Conservation (phyloP, 2,888 invertebrate species). For the Parelbella ahira region DNA sequence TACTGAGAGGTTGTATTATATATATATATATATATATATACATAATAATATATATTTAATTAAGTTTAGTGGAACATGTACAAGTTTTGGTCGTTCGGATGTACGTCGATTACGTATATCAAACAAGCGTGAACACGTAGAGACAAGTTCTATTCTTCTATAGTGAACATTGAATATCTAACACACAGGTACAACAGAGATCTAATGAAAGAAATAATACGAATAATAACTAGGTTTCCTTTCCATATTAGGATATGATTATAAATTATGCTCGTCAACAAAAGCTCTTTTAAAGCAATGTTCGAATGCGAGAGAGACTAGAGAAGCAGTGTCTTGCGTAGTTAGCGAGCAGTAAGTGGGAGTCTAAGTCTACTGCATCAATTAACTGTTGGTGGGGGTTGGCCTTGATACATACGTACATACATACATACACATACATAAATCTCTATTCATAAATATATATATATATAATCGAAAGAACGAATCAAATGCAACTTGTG, state of each 20-base stretch:
- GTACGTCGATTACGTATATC: slow-evolving; percentile 61
- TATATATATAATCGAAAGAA: slow-evolving; percentile 34
- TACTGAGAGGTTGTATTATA: slow-evolving; percentile 51
- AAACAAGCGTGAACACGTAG: slow-evolving; percentile 58
- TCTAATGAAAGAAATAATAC: slow-evolving; percentile 80
- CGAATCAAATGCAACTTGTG: slow-evolving; percentile 53
- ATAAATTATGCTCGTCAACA: slow-evolving; percentile 77
- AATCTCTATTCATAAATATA: slow-evolving; percentile 33
- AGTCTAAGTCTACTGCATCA: slow-evolving; percentile 81
- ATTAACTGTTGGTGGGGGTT: slow-evolving; percentile 72
- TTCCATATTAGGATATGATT: slow-evolving; percentile 68
- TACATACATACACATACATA: slow-evolving; percentile 39
- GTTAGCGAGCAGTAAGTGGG: slow-evolving; percentile 63
- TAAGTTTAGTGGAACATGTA: slow-evolving; percentile 55
- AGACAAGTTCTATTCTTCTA: slow-evolving; percentile 62
- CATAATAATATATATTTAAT: too few relatives aligned
- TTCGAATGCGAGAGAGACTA: slow-evolving; percentile 76
- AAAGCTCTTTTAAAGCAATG: slow-evolving; percentile 62
- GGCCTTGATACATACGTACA: slow-evolving; percentile 43
- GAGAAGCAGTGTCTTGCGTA: slow-evolving; percentile 70
- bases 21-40: too few relatives aligned
- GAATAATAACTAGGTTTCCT: slow-evolving; percentile 72
- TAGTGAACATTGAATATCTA: slow-evolving; percentile 66
- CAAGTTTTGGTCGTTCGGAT: slow-evolving; percentile 58
- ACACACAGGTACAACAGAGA: slow-evolving; percentile 80